These are phyloP conservation scores for Drosophila bipectinata DNA, from an alignment of 1,140 invertebrate species.

Conservation along the genomic window DNA sequence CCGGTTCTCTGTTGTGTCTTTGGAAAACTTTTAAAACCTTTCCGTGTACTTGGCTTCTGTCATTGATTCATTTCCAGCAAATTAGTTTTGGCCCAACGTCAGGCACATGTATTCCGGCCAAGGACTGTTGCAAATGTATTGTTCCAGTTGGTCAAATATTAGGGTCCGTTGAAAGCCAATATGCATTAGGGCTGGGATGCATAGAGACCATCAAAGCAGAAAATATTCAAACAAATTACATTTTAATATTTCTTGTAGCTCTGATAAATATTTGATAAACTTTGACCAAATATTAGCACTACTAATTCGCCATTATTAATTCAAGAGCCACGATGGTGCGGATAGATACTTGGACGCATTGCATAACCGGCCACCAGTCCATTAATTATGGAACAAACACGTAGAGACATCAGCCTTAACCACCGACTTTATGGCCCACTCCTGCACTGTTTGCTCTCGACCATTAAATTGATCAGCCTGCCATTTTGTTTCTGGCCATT, in stretches of 20 bases:
- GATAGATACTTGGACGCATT: constrained; percentile 10
- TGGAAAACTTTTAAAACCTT: constrained; percentile 6
- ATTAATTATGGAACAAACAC: constrained; percentile 48
- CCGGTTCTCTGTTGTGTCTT: constrained; percentile 17
- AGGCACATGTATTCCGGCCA: no score
- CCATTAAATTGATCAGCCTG: constrained; percentile 41
- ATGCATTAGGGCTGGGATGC: no score
- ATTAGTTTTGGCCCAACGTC: constrained; percentile 30
- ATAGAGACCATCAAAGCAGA: no score
- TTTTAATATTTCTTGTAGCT: background rate
- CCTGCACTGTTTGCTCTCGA: constrained; percentile 31
- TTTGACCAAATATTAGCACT: constrained; percentile 23
- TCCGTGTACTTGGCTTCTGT: constrained; percentile 6
- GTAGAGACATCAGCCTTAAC: constrained; percentile 29
- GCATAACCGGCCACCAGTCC: constrained; percentile 24
- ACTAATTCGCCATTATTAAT: constrained; percentile 15
- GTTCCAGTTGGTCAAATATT: no score
- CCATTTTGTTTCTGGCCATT: constrained; percentile 33
- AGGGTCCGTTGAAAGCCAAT: no score
- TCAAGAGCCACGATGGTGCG: constrained; percentile 2
- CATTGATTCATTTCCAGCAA: constrained; percentile 44
- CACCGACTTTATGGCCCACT: constrained; percentile 31
- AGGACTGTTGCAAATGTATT: no score
- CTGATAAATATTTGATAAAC: background rate
- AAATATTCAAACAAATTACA: background rate